A percentile compares a stretch with the other conserved stretches of the same genome.
Conservation (phyloP, 2,888 invertebrate species). For the Nesidiocoris tenuis region DNA sequence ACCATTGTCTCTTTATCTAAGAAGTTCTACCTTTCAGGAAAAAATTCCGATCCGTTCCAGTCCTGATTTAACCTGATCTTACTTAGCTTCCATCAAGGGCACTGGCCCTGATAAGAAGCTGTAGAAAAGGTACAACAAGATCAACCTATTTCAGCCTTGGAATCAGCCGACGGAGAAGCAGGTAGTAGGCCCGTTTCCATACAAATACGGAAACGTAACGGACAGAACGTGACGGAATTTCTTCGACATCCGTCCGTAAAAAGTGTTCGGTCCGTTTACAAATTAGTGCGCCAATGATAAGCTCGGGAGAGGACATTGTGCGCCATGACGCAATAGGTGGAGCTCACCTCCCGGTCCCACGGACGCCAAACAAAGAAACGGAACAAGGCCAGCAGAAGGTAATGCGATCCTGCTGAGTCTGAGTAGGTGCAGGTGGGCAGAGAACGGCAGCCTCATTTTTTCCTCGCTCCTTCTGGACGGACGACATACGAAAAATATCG, state of each 20-base stretch:
- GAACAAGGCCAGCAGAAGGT: constrained; percentile 32
- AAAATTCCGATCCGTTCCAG: too few relatives aligned
- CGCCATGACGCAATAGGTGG: constrained; percentile 7
- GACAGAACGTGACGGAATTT: background rate
- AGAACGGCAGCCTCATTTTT: background rate
- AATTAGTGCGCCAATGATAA: background rate
- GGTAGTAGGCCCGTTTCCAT: background rate
- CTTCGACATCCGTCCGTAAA: background rate
- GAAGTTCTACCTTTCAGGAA: too few relatives aligned
- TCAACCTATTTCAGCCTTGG: too few relatives aligned
- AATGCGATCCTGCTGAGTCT: constrained; percentile 23
- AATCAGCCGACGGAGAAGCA: too few relatives aligned
- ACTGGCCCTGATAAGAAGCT: too few relatives aligned
- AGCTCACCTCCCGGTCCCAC: constrained; percentile 6
- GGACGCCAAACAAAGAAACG: constrained; percentile 39
- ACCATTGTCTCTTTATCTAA: too few relatives aligned
- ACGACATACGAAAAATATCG: background rate
- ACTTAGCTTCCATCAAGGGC: too few relatives aligned
- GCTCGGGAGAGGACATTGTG: background rate
- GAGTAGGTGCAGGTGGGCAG: constrained; percentile 32
- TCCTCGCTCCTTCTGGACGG: background rate
- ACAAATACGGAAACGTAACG: background rate
- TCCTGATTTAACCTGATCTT: too few relatives aligned
- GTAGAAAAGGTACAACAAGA: too few relatives aligned
- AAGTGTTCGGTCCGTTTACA: background rate